Evolutionary conservation across 2,888 invertebrate species (phyloP), one percentile per base, ranked within the genome.

Genomic region (Anorthoa munda): DNA sequence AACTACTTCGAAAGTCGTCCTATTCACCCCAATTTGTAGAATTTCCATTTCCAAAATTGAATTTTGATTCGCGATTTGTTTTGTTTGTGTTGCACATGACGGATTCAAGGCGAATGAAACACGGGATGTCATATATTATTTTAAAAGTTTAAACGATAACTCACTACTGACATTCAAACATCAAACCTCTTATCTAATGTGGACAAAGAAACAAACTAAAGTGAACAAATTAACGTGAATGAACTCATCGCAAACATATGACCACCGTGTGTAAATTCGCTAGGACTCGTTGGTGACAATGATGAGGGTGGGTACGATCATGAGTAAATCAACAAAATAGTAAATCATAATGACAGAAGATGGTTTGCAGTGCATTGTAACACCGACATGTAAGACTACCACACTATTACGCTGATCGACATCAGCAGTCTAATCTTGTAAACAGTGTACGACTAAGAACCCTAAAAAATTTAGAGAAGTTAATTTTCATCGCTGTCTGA

Each of bases 41-140:
- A 67, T 77, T 86, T 84, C 68, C 74, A 73, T 90, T 93, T 92
- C 84, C 88, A 89, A 91, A 89, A 91, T 91, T 88, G 83, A 92
- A 91, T 92, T 92, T 89, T 85, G 84, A 81, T 85, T 82, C 92
- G 92, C 93, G 93, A 91, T 81, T 92, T 93, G 94, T 93, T 74
- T 93, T 93, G 88, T 81, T 81, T 81, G 84, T 92, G 96, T 96
- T 96, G 96, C 96, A 96, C 96, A 96, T 96, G 95, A 96, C 95
- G 95, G 96, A 96, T 96, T 96, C 96, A 96, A 96, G 93, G 95
- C 95, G 96, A 96, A 96, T 96, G 94, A 96, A 96, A 96, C 96
- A 96, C 96, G 95, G 95, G 95, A 95, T 96, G 96, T 96, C 96
- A 96, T 96, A 96, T 94, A 96, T 96, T 95, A 95, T 94, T 93